Base-by-base conservation (phyloP, 1,140 invertebrate genomes). In the Solenopsis invicta region DNA sequence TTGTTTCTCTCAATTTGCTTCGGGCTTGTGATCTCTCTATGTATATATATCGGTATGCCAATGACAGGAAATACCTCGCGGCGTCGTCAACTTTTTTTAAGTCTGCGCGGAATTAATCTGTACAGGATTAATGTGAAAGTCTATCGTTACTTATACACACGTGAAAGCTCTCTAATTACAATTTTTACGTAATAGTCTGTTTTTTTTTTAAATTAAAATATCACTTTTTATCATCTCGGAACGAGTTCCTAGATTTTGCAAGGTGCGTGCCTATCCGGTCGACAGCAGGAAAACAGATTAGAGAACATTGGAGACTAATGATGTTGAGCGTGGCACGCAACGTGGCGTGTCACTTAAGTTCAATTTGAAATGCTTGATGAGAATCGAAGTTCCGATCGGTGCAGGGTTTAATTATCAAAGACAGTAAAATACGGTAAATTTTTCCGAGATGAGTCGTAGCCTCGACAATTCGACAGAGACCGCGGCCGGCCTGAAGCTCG, bases 341-440 rank as follows among this genome's bases (percentile, higher is more conserved):
- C 67, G 81, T 87, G 59, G 85, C 81, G 89, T 88, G 89, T 89
- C 85, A 54, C 85, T 66, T 41, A 45, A 61, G 77, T 87, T 75
- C 69, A 87, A 90, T 86, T 90, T 59, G 52, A 59, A 66, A 85
- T 76, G 37, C 80, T 74, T 90, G 81, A 90, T 74, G 81, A 88
- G 74, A 71, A 85, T 54, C 74, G 66, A 84, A 64, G 78, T 74
- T 62, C 37, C 64, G 67, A 90, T 86, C 64, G 64, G n/a, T 29
- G 9, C 24, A 62, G 61, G 64, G 64, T 66, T 74, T 88, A 88
- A 89, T 86, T 84, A 78, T 71, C n/a, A 5, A 6, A n/a, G 16
- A 12, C 37, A 2, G 5, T n/a, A 13, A 16, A 34, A 45, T 29
- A n/a, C n/a, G 64, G 24, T 48, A 1, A 21, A 78, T 66, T 29